Base-by-base conservation (phyloP, 2,888 invertebrate species). In the Heliconius erato region DNA sequence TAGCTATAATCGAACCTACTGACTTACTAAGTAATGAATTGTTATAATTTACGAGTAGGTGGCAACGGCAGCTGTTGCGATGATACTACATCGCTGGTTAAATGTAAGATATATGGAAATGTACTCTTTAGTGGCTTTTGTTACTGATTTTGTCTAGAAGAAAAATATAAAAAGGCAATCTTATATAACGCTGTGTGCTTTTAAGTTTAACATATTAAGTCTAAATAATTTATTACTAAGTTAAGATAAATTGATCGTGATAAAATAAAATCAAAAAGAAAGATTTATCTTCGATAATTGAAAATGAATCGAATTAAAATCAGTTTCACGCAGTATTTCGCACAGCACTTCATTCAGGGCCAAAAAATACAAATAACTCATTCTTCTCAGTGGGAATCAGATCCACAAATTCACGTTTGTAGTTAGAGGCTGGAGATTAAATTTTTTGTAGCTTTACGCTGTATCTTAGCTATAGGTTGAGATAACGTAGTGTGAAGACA, bases 21-120 rank as follows among this genome's bases (percentile, higher is more conserved):
- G 74, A 32, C 74, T 74, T 59, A n/a, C 59, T 12, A 54, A 74
- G 54, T 59, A 35, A 74, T 74, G 35, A 59, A 74, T 74, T 59
- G n/a, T 59, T 23, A 59, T 32, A 74, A 74, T 54, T 74, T 74
- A 74, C 54, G 59, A 74, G 74, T 74, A 32, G 74, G 74, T 74
- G 59, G 28, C 74, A 74, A 32, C 23, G 14, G 32, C 74, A 74
- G 74, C 59, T 59, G 74, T 11, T 12, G 74, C 26, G 49, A 74
- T 74, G 54, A 59, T 74, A 74, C 12, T 49, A 49, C 11, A 32
- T 28, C 5, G 19, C 19, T 49, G 23, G 12, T 19, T 59, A 54
- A 19, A 32, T 54, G n/a, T 54, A 54, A 59, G 16, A 1, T 32
- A 5, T 54, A 23, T 49, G 74, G 28, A 54, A 74, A 74, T 28